Percentiles rank a stretch among this genome's conserved stretches.
These are phyloP conservation scores for Serrognathus titanus DNA, from an alignment of 2,888 invertebrate species.

Conservation along the genomic window DNA sequence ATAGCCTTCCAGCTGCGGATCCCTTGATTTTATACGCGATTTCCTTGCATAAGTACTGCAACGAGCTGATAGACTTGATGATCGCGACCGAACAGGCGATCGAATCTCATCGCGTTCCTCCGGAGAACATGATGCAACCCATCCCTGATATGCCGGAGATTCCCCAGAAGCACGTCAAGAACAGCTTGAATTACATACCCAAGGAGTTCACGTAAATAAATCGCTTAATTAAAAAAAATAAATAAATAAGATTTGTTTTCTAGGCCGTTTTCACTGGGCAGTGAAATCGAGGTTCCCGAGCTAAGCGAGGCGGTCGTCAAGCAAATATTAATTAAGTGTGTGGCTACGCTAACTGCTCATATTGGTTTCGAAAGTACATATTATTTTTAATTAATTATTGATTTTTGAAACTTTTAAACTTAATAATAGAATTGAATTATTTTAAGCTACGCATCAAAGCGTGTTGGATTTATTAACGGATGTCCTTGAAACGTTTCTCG, in stretches of 20 bases:
- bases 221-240: background rate
- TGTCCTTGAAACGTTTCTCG: slow-evolving; percentile 50
- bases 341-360: slow-evolving; percentile 53
- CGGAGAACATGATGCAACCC: slow-evolving; percentile 38
- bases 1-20: slow-evolving; percentile 41
- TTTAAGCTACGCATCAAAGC: slow-evolving; percentile 48
- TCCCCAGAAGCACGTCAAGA: slow-evolving; percentile 31
- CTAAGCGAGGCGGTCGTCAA: slow-evolving; percentile 40
- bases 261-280: slow-evolving; percentile 33
- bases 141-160: slow-evolving; percentile 38
- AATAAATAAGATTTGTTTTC: slow-evolving; percentile 8
- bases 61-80: slow-evolving; percentile 41
- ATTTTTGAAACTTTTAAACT: no score
- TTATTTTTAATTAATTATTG: slow-evolving; percentile 2
- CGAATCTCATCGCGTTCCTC: slow-evolving; percentile 39
- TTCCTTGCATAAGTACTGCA: slow-evolving; percentile 42
- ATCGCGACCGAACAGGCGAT: slow-evolving; percentile 38
- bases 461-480: slow-evolving; percentile 52
- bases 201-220: slow-evolving; percentile 35
- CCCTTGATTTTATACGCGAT: slow-evolving; percentile 42
- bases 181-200: slow-evolving; percentile 39
- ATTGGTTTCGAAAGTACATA: slow-evolving; percentile 53
- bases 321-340: slow-evolving; percentile 49
- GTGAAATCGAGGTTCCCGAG: slow-evolving; percentile 38
- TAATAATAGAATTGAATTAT: no score